phyloP scores from a whole-genome alignment of 2,888 invertebrate species.

The Gibbula magus region DNA sequence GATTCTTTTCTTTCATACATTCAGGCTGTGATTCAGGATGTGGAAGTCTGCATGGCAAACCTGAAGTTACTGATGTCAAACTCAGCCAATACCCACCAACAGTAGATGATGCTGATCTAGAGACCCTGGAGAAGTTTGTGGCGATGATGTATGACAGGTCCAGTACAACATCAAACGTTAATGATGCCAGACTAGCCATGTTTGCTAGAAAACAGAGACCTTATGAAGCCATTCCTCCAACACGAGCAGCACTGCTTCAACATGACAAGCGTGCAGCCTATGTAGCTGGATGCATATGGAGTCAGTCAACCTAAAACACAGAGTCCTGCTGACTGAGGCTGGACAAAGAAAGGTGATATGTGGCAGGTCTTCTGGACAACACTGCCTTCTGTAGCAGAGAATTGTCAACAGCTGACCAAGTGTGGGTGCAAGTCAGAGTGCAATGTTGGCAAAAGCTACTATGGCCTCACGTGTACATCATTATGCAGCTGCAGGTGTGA shows the following conservation, averaged over 20 bases:
- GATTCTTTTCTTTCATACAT: slow-evolving; percentile 47
- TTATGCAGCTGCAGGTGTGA: slow-evolving; percentile 33
- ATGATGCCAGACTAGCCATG: slow-evolving; percentile 43
- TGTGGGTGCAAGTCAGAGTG: slow-evolving; percentile 39
- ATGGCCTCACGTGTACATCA: slow-evolving; percentile 27
- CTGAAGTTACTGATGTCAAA: too few species aligned
- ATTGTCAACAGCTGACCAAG: slow-evolving; percentile 44
- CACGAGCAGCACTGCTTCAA: slow-evolving; percentile 33
- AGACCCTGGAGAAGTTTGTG: slow-evolving; percentile 46
- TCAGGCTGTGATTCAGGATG: slow-evolving; percentile 56
- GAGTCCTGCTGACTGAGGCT: slow-evolving; percentile 32
- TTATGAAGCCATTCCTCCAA: slow-evolving; percentile 46
- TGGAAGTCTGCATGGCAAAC: too few species aligned
- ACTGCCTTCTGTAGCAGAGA: slow-evolving; percentile 38
- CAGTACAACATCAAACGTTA: slow-evolving; percentile 35
- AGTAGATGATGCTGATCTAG: slow-evolving; percentile 37
- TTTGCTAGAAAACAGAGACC: slow-evolving; percentile 50
- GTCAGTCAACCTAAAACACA: slow-evolving; percentile 32
- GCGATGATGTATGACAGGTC: too few species aligned
- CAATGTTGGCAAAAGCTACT: slow-evolving; percentile 28
- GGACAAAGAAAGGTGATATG: slow-evolving; percentile 28
- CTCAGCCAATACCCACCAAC: too few species aligned
- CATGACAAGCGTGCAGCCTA: too few species aligned
- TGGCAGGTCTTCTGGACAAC: slow-evolving; percentile 41
- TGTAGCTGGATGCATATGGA: too few species aligned